Base-by-base conservation (phyloP, 2,113 vertebrate species). In the Nettapus auritus region DNA sequence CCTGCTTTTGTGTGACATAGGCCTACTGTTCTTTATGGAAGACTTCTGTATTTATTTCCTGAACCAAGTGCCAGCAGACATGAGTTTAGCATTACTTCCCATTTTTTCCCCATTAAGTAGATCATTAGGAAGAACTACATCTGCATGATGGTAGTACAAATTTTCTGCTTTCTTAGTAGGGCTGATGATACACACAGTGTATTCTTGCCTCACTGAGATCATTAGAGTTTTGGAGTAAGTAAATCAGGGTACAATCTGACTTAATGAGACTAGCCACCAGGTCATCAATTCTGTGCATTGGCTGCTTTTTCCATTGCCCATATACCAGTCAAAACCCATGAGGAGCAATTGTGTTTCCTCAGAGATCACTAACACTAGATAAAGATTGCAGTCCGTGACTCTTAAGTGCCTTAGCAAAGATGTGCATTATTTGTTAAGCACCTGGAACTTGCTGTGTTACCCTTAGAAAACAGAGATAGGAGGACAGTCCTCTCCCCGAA, bases 191-290 rank as follows among this genome's bases (percentile, higher is more conserved):
- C 34, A 36, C 46, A 68, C 6, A 18, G 57, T 59, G 86, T 94
- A 90, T 84, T 76, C 69, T 36, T 86, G 76, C 80, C 88, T 90
- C 82, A 22, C 25, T 18, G 85, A 88, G 90, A 83, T 83, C 34
- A 66, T 88, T 40, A 88, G 76, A 17, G 25, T 63, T 84, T 93
- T 40, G 53, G 48, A 89, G 34, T 81, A 69, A 93, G 77, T 92
- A 93, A 94, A 94, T 92, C 95, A 94, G 77, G 56, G 77, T 60
- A 55, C 36, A 63, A 69, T 44, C 67, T 87, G 77, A 71, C 62
- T 82, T 89, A 87, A 93, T 62, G 74, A 92, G 88, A 50, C 66
- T 12, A 71, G 73, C 69, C 2, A 3, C 55, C 55, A 53, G 66
- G 44, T 85, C 83, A 94, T 86, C 76, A 84, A 0, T 93, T 92